Conservation (phyloP, 2,888 invertebrate genomes). For the Cylindroiulus punctatus region DNA sequence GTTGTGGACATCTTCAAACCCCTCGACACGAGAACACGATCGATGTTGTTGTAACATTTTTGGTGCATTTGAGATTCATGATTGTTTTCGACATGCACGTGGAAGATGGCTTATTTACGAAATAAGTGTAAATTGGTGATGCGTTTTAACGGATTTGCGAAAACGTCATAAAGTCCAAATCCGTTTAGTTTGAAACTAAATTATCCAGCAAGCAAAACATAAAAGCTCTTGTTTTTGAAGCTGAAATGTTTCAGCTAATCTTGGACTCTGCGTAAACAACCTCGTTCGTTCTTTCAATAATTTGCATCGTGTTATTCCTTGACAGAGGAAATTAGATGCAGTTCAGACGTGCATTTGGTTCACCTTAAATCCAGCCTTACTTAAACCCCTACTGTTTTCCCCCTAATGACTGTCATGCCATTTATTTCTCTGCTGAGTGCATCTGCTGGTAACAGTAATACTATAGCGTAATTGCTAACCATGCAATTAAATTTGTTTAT, state of each 20-base stretch:
- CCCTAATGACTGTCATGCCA: neutral
- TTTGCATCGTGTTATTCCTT: neutral
- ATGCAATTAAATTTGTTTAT: slow-evolving; percentile 10
- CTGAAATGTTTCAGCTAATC: neutral
- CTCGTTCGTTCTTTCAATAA: neutral
- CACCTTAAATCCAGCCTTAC: neutral
- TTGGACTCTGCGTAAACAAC: slow-evolving; percentile 14
- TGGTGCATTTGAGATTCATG: no score
- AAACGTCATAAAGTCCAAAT: no score
- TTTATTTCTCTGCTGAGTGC: neutral
- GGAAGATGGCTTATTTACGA: no score
- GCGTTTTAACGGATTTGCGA: no score
- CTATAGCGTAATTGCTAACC: neutral
- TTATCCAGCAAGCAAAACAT: no score
- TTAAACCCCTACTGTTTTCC: neutral
- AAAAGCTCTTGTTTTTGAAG: neutral
- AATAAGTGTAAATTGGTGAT: no score
- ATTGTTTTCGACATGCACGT: no score
- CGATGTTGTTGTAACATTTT: no score
- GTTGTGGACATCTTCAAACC: no score
- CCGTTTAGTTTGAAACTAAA: no score
- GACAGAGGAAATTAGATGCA: neutral
- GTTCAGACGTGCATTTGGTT: neutral
- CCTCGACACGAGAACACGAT: no score
- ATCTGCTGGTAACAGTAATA: neutral